Conservation (phyloP, 2,113 vertebrate species). For the Acrocephalus arundinaceus region DNA sequence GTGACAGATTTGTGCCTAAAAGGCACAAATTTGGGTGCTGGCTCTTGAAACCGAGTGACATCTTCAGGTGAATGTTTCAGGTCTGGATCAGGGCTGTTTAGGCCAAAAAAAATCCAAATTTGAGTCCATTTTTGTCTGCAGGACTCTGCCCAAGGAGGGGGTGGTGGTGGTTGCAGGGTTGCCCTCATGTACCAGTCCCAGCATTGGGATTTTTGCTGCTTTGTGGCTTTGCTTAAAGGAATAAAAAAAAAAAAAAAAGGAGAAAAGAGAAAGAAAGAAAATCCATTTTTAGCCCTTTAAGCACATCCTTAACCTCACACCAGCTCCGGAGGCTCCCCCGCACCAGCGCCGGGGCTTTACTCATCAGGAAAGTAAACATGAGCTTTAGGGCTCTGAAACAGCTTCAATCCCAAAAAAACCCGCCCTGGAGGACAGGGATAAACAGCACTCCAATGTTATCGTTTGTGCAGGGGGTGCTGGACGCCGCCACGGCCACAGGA, state of each 20-base stretch:
- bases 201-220: neutral
- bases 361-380: constrained; percentile 45
- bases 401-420: neutral
- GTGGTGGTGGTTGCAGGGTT: no score
- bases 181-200: no score
- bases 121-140: neutral
- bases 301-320: constrained; percentile 19
- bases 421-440: constrained; percentile 11
- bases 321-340: neutral
- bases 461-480: neutral
- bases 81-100: neutral
- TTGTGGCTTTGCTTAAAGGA: neutral
- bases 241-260: neutral
- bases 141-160: neutral
- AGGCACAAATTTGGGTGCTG: neutral
- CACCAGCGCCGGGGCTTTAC: neutral
- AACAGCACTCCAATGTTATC: constrained; percentile 35
- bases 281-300: constrained; percentile 17
- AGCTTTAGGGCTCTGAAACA: constrained; percentile 43
- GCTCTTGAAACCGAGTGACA: accelerated
- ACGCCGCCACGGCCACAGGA: neutral
- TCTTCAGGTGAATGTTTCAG: neutral
- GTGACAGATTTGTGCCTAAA: neutral
- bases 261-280: neutral
- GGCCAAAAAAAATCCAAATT: neutral